Base-by-base conservation (phyloP, 2,797 vertebrate species). In the Malurus splendens region DNA sequence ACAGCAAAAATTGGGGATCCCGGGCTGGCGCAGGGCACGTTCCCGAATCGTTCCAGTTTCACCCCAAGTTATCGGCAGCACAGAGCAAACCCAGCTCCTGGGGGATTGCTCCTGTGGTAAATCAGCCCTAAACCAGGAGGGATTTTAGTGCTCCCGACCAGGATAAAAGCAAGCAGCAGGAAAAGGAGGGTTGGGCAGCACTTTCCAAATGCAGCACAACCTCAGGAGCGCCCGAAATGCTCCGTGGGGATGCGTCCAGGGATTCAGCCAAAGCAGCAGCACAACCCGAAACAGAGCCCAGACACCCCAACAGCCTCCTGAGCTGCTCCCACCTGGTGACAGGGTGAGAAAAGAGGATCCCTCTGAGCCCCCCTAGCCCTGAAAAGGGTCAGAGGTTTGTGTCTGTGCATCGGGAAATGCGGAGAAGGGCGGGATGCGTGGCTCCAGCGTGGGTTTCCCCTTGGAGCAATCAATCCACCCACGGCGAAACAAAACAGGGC, bases 1-100 rank as follows among this genome's bases (percentile, higher is more conserved):
- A 28, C 55, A 77, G 84, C 18, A 85, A 68, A 68, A 72, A 59
- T 18, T 55, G 54, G 76, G 12, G 12, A 42, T 36, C 23, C 87
- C 28, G 57, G 71, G 73, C 78, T 64, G 77, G 54, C 1, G 3
- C 12, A 28, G 33, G 2, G 15, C 74, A 36, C 56, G 1, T 64
- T 68, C 79, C 82, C 66, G 16, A 23, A 36, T 44, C 6, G 0
- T 86, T 93, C 89, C 90, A 92, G 86, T 91, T 95, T 51, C 66
- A 78, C 41, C 87, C 89, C 64, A 45, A 83, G 83, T n/a, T 30
- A n/a, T 9, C 44, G 44, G 33, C 82, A 87, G 44, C 44, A 48
- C 38, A 13, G 28, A 78, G 70, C 66, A 83, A 68, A 15, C 56
- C 55, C 62, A 79, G 14, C 9, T 14, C 36, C 82, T 2, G 0